phyloP scores from a whole-genome alignment of 2,888 invertebrate genomes.

The Camptogramma bilineatum region DNA sequence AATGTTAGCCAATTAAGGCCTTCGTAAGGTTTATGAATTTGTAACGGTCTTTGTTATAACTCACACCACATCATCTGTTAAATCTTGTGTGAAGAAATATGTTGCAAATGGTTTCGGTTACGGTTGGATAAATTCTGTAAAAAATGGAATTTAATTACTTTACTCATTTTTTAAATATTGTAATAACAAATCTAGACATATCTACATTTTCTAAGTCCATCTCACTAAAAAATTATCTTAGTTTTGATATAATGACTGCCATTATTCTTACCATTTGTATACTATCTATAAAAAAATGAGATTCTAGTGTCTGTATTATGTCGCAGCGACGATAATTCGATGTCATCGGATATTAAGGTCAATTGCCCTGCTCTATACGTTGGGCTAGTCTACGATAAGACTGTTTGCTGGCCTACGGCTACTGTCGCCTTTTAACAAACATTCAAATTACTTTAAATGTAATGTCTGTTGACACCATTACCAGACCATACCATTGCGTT shows the following conservation, averaged over 20 bases:
- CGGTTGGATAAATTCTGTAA: conserved; percentile 21
- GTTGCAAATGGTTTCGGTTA: conserved; percentile 23
- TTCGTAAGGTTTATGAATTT: conserved; percentile 44
- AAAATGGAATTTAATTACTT: conserved; percentile 12
- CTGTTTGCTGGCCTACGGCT: conserved; percentile 53
- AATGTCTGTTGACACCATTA: conserved; percentile 51
- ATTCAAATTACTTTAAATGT: conserved; percentile 59
- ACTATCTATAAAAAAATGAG: neutral
- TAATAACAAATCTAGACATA: no score
- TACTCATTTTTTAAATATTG: no score
- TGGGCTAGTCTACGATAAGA: conserved; percentile 72
- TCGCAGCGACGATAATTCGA: conserved; percentile 61
- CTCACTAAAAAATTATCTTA: no score
- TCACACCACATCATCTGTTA: conserved; percentile 37
- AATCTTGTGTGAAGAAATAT: conserved; percentile 37
- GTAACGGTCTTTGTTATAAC: conserved; percentile 46
- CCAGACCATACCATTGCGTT: conserved; percentile 25
- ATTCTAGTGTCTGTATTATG: conserved; percentile 6
- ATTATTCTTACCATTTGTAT: neutral
- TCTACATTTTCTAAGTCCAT: no score
- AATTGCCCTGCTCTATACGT: conserved; percentile 63
- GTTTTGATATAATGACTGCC: no score
- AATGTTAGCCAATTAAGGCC: conserved; percentile 44
- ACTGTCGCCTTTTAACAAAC: conserved; percentile 61
- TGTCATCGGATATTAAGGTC: conserved; percentile 74